Evolutionary conservation across 2,113 vertebrate genomes (phyloP), one percentile per base, ranked within the genome.

Genomic region (Corydoras sp.): DNA sequence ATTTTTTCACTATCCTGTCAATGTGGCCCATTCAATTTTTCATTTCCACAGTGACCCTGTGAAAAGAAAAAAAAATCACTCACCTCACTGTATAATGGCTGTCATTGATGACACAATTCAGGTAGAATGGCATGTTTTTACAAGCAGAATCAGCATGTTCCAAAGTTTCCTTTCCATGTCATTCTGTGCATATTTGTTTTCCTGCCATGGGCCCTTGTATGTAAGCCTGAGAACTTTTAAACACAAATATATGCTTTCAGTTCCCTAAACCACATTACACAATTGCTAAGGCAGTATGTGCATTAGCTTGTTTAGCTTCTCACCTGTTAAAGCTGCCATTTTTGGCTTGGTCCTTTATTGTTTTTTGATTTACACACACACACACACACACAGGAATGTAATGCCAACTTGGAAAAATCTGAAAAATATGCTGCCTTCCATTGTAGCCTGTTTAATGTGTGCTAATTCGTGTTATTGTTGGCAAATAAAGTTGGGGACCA

Each of bases 271-370:
- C 69, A 50, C 11, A 58, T 18, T 61, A 71, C 74, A 68, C 53
- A 55, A 49, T 66, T 74, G 48, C 63, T 71, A 67, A 62, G 13
- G 4, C 12, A 5, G 15, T 68, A 70, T 72, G 31, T 75, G 64
- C 67, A 72, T 67, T 30, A 62, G 71, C 73, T 71, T 78, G 77
- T 78, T 68, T 51, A 32, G 24, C 61, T 68, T 49, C 72, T 12
- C 43, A 74, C 58, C 18, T 78, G 68, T 62, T 59, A 50, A 53
- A 14, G 53, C 43, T 63, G 63, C 29, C 35, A 43, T 77, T 74
- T 58, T 50, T 24, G 7, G 35, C 35, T 50, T 62, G 65, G 58
- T 24, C 32, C 12, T 48, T 71, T 48, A 29, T 6, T 24, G 18
- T 24, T 24, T 24, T 53, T 63, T 48, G 68, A 32, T 63, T n/a